Base-by-base conservation (phyloP, 2,113 vertebrate genomes). In the Puntigrus tetrazona region DNA sequence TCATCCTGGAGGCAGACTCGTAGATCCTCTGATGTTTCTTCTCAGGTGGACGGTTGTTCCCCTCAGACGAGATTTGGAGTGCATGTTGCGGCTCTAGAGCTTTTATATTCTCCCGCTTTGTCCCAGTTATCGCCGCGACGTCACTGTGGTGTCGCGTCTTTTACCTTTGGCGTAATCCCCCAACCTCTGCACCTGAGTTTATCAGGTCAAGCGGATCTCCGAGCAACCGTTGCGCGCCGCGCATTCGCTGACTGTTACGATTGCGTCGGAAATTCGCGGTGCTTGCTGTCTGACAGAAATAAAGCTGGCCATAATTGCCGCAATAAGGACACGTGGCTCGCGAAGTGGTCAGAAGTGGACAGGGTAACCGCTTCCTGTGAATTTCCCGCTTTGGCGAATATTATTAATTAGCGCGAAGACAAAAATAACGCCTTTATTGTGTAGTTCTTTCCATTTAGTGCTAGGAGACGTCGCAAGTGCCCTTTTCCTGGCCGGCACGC, bases 141-240 rank as follows among this genome's bases (percentile, higher is more conserved):
- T 88, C 87, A 88, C 59, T 85, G 75, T 84, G 52, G 74, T 34
- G 72, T 77, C 61, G 77, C 27, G 69, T 36, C 57, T 84, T n/a
- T 36, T 57, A 79, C 79, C 65, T 81, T 81, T 18, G 70, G 78
- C 70, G 43, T 69, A 78, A 69, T 78, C 45, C 74, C 59, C 84
- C 55, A 41, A 20, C 25, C 70, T 73, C 81, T 57, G 16, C 80
- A 87, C 86, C 86, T 87, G 75, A 79, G 75, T 59, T 67, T 78
- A 85, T 57, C 55, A 52, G 78, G 70, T 85, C 70, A 85, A 57
- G 18, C 52, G 72, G 29, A 27, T 67, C 73, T 82, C 27, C 34
- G 50, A 78, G 36, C 31, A 67, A 41, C 18, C 34, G 20, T n/a
- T 7, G 34, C 57, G 43, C 63, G 36, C 57, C 31, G 29, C 78